These are phyloP conservation scores for Enteromius argenteus DNA, from an alignment of 2,797 vertebrate genomes.

Conservation along the genomic window DNA sequence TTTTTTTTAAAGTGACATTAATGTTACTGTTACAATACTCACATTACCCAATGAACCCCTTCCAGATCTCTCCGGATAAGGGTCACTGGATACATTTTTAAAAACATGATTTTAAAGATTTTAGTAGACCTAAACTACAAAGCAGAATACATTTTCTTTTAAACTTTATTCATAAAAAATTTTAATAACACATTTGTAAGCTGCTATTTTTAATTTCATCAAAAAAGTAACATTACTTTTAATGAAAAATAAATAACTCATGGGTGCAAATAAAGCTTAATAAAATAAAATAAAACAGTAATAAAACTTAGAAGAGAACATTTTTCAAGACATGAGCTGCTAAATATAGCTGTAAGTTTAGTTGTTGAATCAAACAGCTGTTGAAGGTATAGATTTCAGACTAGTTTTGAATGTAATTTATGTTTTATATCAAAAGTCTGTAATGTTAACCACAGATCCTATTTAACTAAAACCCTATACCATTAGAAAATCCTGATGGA, in stretches of 20 bases:
- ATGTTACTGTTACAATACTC: not conserved
- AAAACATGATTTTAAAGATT: not conserved
- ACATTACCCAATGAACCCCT: too few species aligned
- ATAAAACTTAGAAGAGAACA: not conserved
- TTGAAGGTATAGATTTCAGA: not conserved
- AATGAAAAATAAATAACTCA: not conserved
- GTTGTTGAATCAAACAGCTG: not conserved
- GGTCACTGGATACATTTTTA: not conserved
- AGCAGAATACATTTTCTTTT: not conserved
- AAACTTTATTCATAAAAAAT: not conserved
- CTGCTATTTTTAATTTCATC: not conserved
- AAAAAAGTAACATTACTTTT: not conserved
- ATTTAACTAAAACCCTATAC: not conserved
- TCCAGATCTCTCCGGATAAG: too few species aligned
- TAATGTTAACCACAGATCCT: not conserved
- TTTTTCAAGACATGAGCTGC: not conserved
- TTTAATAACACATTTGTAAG: not conserved
- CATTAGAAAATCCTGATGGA: not conserved
- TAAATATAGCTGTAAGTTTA: not conserved
- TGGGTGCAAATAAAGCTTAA: not conserved
- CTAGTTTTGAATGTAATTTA: not conserved
- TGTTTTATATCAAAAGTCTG: not conserved
- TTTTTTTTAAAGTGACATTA: not conserved
- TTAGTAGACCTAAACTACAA: not conserved
- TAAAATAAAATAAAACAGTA: not conserved